Base-by-base conservation (phyloP, 2,113 vertebrate species). In the Acrocephalus kingi region DNA sequence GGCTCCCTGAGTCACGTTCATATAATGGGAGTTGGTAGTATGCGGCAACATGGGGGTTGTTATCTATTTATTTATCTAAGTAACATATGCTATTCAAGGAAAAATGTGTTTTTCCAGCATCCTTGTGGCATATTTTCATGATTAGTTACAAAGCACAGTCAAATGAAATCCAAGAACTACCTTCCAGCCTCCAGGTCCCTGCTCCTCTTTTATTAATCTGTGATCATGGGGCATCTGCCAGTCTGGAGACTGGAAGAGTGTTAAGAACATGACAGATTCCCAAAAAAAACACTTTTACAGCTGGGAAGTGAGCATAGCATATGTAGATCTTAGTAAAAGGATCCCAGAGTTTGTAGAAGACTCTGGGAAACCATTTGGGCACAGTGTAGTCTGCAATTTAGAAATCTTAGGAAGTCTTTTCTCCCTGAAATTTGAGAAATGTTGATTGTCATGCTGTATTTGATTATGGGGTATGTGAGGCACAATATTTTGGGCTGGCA, bases 1-100 rank as follows among this genome's bases (percentile, higher is more conserved):
- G 80, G 39, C 17, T 94, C 39, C 45, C 76, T 54, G 24, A 88
- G 79, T 77, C 76, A 46, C 2, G 0, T 72, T 72, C 3, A 1
- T 72, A 41, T 49, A 21, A 71, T 56, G 45, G 3, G 2, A 4
- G 1, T 55, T 61, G 15, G 59, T 75, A 35, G 62, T 79, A 28
- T 85, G 79, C 31, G 45, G 30, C 45, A 56, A 27, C 56, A 33
- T 0, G 1, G 30, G 33, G 46, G 45, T 23, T 77, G 51, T 62
- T 71, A 67, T 20, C 61, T 93, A 24, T 96, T 89, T 87, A 39
- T 94, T 93, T 84, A 73, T 87, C 84, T 75, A 63, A 81, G 88
- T 59, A 90, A 56, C 69, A 45, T 77, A 56, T 61, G 73, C 66
- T 78, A 23, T 48, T 37, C 33, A 43, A 61, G 51, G 55, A 83